Conservation (phyloP, 2,113 vertebrate genomes). For the Penelope pileata region DNA sequence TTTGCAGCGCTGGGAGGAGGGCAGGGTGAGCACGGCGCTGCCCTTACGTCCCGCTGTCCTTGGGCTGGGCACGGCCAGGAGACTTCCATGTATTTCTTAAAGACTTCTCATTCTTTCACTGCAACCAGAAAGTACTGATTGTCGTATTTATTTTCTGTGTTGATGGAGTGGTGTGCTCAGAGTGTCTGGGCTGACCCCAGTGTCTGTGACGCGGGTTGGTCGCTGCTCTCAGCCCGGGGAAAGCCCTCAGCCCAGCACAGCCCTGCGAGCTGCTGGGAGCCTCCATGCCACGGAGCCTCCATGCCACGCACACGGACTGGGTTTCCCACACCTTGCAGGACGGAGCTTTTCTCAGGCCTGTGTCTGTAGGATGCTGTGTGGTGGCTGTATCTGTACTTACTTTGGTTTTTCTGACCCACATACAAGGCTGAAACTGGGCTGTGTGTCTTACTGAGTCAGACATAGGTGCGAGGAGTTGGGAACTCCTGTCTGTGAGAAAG, state of each 20-base stretch:
- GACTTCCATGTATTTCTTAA: neutral
- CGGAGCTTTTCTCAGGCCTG: accelerated
- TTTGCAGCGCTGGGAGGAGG: neutral
- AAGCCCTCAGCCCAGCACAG: neutral
- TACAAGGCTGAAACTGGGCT: neutral
- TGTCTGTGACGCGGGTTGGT: neutral
- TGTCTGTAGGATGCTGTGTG: neutral
- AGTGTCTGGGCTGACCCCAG: neutral
- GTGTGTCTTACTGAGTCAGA: accelerated
- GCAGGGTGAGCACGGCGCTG: neutral
- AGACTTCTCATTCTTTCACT: neutral
- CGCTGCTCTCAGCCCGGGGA: neutral
- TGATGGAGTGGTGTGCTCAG: neutral
- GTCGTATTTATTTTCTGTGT: too few relatives aligned
- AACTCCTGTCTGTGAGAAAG: neutral
- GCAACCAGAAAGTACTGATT: neutral
- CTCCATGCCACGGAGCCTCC: neutral
- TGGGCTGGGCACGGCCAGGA: neutral
- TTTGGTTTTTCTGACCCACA: neutral
- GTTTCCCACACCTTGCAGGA: neutral
- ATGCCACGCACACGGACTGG: neutral
- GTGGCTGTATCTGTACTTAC: neutral
- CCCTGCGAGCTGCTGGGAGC: neutral
- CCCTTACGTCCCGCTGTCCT: neutral
- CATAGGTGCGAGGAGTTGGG: neutral